Conservation (phyloP, 2,113 vertebrate species). For the Oreocharis arfaki region DNA sequence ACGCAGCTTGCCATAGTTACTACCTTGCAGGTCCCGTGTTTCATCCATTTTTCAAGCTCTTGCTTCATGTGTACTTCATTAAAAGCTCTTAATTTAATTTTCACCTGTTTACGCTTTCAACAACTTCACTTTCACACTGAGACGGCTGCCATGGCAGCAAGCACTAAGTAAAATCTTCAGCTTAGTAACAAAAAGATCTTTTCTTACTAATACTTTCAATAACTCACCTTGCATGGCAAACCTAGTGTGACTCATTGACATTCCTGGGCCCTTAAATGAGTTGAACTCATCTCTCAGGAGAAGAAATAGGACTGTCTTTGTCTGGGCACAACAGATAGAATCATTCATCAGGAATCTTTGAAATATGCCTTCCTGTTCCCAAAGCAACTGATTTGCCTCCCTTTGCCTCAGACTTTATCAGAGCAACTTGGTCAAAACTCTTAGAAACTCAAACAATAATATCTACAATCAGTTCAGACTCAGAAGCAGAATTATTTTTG, state of each 20-base stretch:
- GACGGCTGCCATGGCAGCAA: not conserved
- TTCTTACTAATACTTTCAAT: slow-evolving; percentile 1
- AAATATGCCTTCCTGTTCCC: slow-evolving; percentile 33
- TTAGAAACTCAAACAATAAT: slow-evolving; percentile 21
- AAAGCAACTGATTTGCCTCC: slow-evolving; percentile 13
- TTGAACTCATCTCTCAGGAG: slow-evolving; percentile 50
- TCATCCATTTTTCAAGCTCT: not conserved
- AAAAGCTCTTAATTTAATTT: slow-evolving; percentile 44
- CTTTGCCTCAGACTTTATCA: slow-evolving; percentile 44
- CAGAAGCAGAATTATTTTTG: slow-evolving; percentile 49
- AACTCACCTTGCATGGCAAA: slow-evolving; percentile 29
- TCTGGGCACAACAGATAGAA: slow-evolving; percentile 32
- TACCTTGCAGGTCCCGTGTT: not conserved
- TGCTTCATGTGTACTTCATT: not conserved
- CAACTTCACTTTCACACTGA: not conserved
- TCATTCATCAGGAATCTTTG: slow-evolving; percentile 43
- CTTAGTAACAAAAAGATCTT: slow-evolving; percentile 1
- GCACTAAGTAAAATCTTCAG: slow-evolving; percentile 3
- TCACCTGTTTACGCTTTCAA: slow-evolving; percentile 28
- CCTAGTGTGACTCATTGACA: slow-evolving; percentile 18
- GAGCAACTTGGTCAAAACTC: slow-evolving; percentile 27
- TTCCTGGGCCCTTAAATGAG: slow-evolving; percentile 30
- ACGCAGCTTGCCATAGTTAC: not conserved
- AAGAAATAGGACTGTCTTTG: slow-evolving; percentile 34
- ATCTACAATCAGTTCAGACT: slow-evolving; percentile 35